These are phyloP conservation scores for Hetaerina titia DNA, from an alignment of 2,888 invertebrate species.

Conservation along the genomic window DNA sequence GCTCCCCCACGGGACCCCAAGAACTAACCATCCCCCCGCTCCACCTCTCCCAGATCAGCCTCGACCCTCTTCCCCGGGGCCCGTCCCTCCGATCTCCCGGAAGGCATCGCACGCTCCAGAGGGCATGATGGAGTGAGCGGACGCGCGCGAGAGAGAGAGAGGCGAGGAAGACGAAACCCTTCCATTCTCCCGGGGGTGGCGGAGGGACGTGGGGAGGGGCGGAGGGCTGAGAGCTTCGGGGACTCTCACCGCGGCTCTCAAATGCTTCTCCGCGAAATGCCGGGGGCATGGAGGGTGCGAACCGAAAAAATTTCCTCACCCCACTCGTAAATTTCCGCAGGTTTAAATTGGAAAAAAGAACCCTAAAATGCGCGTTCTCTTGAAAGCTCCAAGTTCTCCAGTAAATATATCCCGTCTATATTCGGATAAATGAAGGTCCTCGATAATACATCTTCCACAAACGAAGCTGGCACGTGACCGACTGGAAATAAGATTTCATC, in stretches of 20 bases:
- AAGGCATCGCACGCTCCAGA: slow-evolving; percentile 31
- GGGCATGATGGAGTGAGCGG: slow-evolving; percentile 24
- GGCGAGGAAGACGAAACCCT: neutral
- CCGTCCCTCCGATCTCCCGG: slow-evolving; percentile 13
- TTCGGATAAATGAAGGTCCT: too few species aligned
- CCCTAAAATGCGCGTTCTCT: too few species aligned
- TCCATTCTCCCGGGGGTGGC: neutral
- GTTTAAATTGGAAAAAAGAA: too few species aligned
- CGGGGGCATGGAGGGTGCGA: neutral
- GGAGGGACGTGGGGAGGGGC: neutral
- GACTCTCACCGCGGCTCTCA: neutral
- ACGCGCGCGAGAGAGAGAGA: neutral
- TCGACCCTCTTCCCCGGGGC: neutral
- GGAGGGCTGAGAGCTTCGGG: too few species aligned
- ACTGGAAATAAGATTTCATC: too few species aligned
- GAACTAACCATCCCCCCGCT: neutral
- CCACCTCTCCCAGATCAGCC: neutral
- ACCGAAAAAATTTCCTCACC: too few species aligned
- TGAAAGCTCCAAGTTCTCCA: too few species aligned
- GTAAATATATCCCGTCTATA: too few species aligned
- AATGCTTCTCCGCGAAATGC: neutral
- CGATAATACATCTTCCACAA: too few species aligned
- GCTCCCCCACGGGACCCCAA: neutral
- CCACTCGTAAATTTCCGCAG: too few species aligned
- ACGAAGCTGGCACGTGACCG: too few species aligned